Evolutionary conservation across 2,113 vertebrate genomes (phyloP).

Genomic region (Rhodinocichla rosea): DNA sequence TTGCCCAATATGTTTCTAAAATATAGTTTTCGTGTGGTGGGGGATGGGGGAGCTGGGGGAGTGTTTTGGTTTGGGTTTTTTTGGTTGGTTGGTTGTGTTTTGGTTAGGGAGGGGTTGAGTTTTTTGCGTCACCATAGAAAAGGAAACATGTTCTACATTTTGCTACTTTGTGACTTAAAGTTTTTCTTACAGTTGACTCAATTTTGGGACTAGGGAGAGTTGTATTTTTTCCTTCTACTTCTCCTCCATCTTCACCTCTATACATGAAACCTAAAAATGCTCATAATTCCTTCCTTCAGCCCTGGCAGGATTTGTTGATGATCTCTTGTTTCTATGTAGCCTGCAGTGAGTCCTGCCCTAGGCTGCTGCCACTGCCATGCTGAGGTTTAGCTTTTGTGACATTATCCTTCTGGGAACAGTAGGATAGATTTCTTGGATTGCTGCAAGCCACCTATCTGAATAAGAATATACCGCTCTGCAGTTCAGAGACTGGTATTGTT

Average conservation of each 20-base stretch:
- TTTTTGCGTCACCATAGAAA: background rate
- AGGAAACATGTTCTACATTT: background rate
- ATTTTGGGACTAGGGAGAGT: background rate
- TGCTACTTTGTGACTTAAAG: background rate
- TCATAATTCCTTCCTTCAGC: background rate
- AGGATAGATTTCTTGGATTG: background rate
- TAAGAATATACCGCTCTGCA: background rate
- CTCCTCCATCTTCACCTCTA: background rate
- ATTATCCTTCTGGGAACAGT: background rate
- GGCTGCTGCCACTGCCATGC: background rate
- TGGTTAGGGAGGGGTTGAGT: background rate
- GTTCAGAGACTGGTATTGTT: background rate
- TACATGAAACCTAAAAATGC: background rate
- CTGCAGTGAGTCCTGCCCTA: background rate
- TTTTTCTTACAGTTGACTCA: background rate
- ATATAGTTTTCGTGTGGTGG: accelerated
- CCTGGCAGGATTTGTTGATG: background rate
- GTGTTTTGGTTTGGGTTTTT: background rate
- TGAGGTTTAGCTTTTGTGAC: background rate
- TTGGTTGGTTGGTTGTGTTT: background rate
- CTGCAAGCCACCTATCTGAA: background rate
- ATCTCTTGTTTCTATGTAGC: background rate
- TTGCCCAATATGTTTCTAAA: background rate
- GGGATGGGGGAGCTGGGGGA: background rate
- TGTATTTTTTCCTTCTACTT: background rate